Conservation (phyloP, 2,888 invertebrate genomes). For the Phaedon cochleariae region DNA sequence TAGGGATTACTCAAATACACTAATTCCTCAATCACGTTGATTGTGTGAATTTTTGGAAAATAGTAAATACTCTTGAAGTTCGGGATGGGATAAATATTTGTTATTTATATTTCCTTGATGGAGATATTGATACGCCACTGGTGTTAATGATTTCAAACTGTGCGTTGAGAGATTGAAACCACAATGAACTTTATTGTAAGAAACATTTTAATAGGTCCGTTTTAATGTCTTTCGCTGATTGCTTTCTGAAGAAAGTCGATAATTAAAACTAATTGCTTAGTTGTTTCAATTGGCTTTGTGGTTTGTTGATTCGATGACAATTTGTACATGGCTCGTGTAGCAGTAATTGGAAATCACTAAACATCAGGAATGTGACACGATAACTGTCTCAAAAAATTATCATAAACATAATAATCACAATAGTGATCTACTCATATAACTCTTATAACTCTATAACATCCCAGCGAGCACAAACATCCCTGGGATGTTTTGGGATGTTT, state of each 20-base stretch:
- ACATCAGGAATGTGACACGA: neutral
- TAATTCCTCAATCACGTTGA: no score
- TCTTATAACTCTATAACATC: no score
- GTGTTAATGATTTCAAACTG: neutral
- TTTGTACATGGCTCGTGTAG: neutral
- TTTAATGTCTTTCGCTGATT: constrained; percentile 3
- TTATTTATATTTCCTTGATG: no score
- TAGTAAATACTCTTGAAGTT: no score
- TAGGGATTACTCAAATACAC: no score
- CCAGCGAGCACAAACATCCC: no score
- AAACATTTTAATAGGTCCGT: neutral
- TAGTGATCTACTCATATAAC: no score
- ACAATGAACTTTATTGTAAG: neutral
- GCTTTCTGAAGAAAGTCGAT: neutral
- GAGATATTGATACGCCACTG: constrained; percentile 2
- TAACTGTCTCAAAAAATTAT: neutral
- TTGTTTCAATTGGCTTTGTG: neutral
- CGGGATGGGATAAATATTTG: no score
- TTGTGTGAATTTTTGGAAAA: no score
- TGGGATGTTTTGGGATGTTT: no score
- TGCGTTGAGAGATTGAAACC: neutral
- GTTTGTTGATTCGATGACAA: neutral
- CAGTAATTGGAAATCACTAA: neutral
- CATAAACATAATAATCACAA: no score
- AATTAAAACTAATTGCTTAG: neutral